Base-by-base conservation (phyloP, 2,113 vertebrate species). In the Pygoscelis adeliae region DNA sequence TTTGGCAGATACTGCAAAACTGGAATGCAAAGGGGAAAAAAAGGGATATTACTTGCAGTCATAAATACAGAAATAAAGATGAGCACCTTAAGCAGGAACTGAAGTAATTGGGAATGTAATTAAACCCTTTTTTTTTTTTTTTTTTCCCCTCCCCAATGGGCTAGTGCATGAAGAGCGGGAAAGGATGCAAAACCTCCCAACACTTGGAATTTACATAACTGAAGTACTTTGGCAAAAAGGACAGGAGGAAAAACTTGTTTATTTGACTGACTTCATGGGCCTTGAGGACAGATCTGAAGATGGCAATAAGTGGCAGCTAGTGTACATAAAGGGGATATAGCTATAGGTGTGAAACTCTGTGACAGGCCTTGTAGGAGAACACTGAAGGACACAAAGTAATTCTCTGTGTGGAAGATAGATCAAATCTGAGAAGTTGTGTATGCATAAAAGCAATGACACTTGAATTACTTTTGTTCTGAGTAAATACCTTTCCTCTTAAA, bases 1-100 rank as follows among this genome's bases (percentile, higher is more conserved):
- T 85, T 93, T 95, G 93, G 78, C 91, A 91, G 56, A 87, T 65
- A 40, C 34, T 61, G 3, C 70, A 69, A 56, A 83, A 91, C 44
- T 83, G 84, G 93, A 94, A 76, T 87, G 80, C 71, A 58, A 29
- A 73, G 42, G 2, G 8, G 11, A 11, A 36, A 65, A 70, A 53
- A 22, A 2, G 9, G 47, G 22, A 2, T 93, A 59, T 79, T 89
- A 67, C 27, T 71, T 91, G 16, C 18, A 63, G 87, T 65, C 70
- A 69, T 23, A 84, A 96, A 74, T 65, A 52, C 6, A 47, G 47
- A 62, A 87, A 32, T 66, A 67, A 66, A 93, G 29, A 67, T 74
- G 30, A 82, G 20, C 13, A 46, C 42, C 62, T 79, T 76, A 67
- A 91, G 30, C 66, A 79, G 61, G 27, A 93, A 80, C 26, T 82